Conservation (phyloP, 1,140 invertebrate species). For the Macrotrachela quadricornifera region DNA sequence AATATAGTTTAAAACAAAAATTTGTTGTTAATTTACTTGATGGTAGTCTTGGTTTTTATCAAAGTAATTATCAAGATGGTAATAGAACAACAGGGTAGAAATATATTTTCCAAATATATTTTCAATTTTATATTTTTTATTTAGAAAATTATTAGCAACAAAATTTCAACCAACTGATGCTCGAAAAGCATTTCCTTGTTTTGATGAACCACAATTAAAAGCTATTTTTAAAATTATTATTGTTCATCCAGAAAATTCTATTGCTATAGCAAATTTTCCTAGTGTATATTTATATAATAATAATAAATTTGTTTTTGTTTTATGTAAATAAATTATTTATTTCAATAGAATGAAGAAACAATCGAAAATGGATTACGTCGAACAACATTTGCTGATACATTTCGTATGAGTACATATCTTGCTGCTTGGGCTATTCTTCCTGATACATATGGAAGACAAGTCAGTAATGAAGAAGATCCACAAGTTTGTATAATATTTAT, state of each 20-base stretch:
- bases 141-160: slow-evolving; percentile 1
- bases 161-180: slow-evolving; percentile 19
- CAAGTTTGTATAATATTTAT: background rate
- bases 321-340: too few species aligned
- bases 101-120: background rate
- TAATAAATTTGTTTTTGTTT: too few species aligned
- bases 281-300: background rate
- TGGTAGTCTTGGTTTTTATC: too few species aligned
- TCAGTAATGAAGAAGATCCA: background rate
- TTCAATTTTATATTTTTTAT: background rate
- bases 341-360: too few species aligned
- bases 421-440: slow-evolving; percentile 8
- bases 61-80: too few species aligned
- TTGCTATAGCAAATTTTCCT: slow-evolving; percentile 2
- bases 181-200: slow-evolving; percentile 12
- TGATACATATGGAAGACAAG: background rate
- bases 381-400: slow-evolving; percentile 1
- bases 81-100: too few species aligned
- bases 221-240: slow-evolving; percentile 7
- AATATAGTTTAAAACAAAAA: too few species aligned
- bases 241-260: background rate
- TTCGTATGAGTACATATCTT: slow-evolving; percentile 3
- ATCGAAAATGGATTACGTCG: background rate
- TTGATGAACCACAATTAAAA: slow-evolving; percentile 11
- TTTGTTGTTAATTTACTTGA: too few species aligned